Percentiles rank a stretch among this genome's conserved stretches.
Conservation (phyloP, 2,888 invertebrate genomes). For the Eupithecia tripunctaria region DNA sequence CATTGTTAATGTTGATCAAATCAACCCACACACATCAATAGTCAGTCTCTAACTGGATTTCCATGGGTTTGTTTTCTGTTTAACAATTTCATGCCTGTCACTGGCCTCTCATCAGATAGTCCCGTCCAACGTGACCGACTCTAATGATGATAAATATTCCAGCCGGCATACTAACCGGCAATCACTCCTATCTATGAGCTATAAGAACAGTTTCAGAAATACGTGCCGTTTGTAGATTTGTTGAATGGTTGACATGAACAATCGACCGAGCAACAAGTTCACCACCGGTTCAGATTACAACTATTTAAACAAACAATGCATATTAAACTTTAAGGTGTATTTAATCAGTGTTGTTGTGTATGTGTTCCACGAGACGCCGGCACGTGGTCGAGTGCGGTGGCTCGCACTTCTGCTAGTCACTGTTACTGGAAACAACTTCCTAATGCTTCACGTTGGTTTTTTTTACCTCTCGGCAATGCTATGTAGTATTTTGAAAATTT, state of each 20-base stretch:
- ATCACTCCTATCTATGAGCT: background rate
- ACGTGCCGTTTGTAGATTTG: background rate
- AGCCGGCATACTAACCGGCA: background rate
- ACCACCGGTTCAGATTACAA: background rate
- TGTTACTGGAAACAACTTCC: background rate
- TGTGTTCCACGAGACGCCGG: background rate
- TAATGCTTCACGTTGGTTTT: background rate
- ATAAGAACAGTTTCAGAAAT: background rate
- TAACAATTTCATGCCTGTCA: background rate
- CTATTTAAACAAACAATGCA: background rate
- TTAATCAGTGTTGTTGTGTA: background rate
- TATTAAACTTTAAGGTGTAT: background rate
- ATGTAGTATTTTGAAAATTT: background rate
- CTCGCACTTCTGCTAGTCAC: background rate
- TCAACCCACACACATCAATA: background rate
- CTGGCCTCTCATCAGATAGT: background rate
- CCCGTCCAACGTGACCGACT: background rate
- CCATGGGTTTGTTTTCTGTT: background rate
- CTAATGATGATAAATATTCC: background rate
- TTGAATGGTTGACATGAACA: background rate
- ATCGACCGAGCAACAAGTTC: slow-evolving; percentile 7
- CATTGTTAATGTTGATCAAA: background rate
- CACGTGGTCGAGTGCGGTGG: background rate
- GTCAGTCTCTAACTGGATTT: background rate
- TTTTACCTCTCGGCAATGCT: background rate